Evolutionary conservation across 2,797 vertebrate species (phyloP).

Genomic region (Rhabdomys pumilio): DNA sequence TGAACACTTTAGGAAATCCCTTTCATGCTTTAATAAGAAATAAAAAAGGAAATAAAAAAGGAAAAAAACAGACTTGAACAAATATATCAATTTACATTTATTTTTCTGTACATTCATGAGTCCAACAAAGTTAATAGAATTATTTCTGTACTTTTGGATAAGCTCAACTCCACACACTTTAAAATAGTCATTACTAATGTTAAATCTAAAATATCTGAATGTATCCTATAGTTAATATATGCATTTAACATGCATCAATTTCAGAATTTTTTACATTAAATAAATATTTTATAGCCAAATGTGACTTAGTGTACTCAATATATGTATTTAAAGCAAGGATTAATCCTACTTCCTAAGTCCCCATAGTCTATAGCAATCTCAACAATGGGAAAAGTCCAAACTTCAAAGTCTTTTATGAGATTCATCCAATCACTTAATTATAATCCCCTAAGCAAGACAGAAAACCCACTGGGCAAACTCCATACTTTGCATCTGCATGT

Average conservation of each 20-base stretch:
- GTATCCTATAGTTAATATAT: neutral
- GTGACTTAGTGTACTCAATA: neutral
- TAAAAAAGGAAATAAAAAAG: neutral
- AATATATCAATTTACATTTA: neutral
- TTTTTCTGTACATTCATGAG: neutral
- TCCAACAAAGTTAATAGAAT: neutral
- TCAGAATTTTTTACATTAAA: slow-evolving; percentile 18
- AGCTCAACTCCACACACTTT: neutral
- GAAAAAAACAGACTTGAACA: neutral
- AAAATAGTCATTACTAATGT: neutral
- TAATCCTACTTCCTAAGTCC: neutral
- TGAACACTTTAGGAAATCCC: neutral
- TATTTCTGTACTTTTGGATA: neutral
- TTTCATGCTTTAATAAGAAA: neutral
- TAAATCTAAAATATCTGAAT: slow-evolving; percentile 8
- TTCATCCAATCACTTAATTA: too few relatives aligned
- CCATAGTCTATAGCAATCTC: too few relatives aligned
- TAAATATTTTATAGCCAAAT: neutral
- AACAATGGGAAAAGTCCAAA: too few relatives aligned
- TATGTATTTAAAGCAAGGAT: neutral
- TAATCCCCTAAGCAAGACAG: too few relatives aligned
- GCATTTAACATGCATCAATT: neutral
- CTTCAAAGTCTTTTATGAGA: too few relatives aligned
- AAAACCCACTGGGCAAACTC: too few relatives aligned
- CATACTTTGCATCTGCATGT: too few relatives aligned